Percentiles rank a stretch among this genome's conserved stretches.
These are phyloP conservation scores for Myotis myotis DNA, from an alignment of 2,797 vertebrate genomes.

Conservation along the genomic window DNA sequence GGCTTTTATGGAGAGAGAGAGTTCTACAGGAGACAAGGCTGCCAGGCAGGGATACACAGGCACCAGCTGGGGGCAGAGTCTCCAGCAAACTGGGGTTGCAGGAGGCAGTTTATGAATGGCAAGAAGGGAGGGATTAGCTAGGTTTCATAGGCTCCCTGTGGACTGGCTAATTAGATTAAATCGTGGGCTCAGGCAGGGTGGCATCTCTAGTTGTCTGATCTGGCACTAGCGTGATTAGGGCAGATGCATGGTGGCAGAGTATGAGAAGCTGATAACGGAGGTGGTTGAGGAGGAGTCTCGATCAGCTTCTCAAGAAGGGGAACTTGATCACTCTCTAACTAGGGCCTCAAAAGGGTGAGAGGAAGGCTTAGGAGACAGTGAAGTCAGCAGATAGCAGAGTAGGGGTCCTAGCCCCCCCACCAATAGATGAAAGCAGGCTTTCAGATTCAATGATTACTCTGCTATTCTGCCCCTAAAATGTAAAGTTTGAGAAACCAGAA, in stretches of 20 bases:
- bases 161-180: not conserved
- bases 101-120: not conserved
- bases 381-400: not conserved
- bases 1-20: not conserved
- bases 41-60: not conserved
- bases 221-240: not conserved
- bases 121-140: not conserved
- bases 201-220: not conserved
- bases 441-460: not conserved
- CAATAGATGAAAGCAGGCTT: not conserved
- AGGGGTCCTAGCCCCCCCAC: not conserved
- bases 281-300: too few species aligned
- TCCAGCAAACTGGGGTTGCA: not conserved
- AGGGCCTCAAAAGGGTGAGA: not conserved
- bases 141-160: not conserved
- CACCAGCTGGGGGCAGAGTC: not conserved
- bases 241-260: not conserved
- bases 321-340: not conserved
- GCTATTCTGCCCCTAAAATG: not conserved
- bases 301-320: not conserved
- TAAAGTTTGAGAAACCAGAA: not conserved
- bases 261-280: not conserved
- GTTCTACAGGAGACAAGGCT: not conserved
- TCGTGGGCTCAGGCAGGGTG: not conserved
- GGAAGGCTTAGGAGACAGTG: not conserved